phyloP scores from a whole-genome alignment of 2,797 vertebrate genomes.

The Neoniphon sammara region DNA sequence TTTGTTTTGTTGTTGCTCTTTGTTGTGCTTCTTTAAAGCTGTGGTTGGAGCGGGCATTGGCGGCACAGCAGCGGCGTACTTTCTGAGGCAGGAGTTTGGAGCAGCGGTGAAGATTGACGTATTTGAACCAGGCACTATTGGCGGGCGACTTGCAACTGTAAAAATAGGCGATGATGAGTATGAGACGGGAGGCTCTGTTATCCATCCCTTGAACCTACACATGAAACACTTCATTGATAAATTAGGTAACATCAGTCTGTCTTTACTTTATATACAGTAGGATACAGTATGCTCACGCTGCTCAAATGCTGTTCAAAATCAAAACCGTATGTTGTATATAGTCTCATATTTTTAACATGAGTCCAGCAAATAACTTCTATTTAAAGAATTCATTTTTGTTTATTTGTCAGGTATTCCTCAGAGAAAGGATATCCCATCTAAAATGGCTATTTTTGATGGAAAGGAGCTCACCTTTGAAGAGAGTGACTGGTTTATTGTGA shows the following conservation, averaged over 20 bases:
- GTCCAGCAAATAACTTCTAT: too few relatives aligned
- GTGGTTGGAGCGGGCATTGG: conserved; percentile 92
- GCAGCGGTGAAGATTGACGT: conserved; percentile 86
- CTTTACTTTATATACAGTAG: background rate
- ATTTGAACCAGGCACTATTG: conserved; percentile 85
- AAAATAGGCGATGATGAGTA: conserved; percentile 84
- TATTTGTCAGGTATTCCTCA: conserved; percentile 78
- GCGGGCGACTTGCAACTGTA: conserved; percentile 88
- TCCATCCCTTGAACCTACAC: conserved; percentile 95
- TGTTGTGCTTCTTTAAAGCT: conserved; percentile 73
- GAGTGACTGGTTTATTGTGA: conserved; percentile 92
- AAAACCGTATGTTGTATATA: background rate
- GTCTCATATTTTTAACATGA: background rate
- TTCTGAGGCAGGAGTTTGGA: conserved; percentile 92
- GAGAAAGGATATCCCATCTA: conserved; percentile 57
- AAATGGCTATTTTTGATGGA: conserved; percentile 89
- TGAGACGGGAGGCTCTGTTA: conserved; percentile 87
- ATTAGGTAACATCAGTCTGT: conserved; percentile 80
- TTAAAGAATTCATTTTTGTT: background rate
- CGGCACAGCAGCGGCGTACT: conserved; percentile 88
- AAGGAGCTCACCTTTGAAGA: conserved; percentile 91
- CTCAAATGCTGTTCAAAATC: background rate
- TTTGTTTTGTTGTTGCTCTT: conserved; percentile 8
- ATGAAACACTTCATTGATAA: conserved; percentile 94
- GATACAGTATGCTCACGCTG: background rate